Conservation (phyloP, 1,140 invertebrate genomes). For the Lepidotrigona ventralis region DNA sequence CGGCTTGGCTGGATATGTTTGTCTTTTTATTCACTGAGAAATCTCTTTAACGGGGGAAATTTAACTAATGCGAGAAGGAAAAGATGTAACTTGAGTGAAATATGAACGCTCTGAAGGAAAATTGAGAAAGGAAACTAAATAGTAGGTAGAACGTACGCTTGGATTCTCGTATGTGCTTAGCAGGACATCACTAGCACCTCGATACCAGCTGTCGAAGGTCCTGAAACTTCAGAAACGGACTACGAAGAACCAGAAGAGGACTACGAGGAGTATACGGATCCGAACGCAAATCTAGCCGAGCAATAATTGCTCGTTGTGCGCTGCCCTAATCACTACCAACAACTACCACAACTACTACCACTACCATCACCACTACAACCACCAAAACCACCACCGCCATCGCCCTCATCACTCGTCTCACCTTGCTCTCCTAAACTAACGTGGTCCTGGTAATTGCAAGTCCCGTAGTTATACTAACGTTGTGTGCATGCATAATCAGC, state of each 20-base stretch:
- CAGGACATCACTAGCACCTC: constrained; percentile 76
- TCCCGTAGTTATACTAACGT: constrained; percentile 62
- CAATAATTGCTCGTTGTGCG: constrained; percentile 74
- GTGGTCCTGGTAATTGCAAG: constrained; percentile 70
- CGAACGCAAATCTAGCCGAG: constrained; percentile 76
- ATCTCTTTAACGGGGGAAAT: neutral
- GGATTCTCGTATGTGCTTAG: constrained; percentile 69
- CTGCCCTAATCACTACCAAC: constrained; percentile 72
- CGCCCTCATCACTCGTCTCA: constrained; percentile 62
- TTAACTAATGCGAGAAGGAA: neutral
- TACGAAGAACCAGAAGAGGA: constrained; percentile 77
- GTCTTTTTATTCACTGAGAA: neutral
- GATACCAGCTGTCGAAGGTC: constrained; percentile 72
- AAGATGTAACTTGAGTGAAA: neutral
- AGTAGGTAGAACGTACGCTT: constrained; percentile 52
- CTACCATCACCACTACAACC: constrained; percentile 41
- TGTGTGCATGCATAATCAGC: constrained; percentile 40
- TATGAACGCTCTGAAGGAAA: neutral
- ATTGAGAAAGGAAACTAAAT: neutral
- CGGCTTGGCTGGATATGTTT: neutral
- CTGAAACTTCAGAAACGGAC: constrained; percentile 79
- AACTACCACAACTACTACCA: constrained; percentile 50
- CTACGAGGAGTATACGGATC: constrained; percentile 76
- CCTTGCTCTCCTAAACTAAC: constrained; percentile 68
- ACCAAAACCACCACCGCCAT: constrained; percentile 50